Conservation (phyloP, 2,113 vertebrate genomes). For the Echinops telfairi region DNA sequence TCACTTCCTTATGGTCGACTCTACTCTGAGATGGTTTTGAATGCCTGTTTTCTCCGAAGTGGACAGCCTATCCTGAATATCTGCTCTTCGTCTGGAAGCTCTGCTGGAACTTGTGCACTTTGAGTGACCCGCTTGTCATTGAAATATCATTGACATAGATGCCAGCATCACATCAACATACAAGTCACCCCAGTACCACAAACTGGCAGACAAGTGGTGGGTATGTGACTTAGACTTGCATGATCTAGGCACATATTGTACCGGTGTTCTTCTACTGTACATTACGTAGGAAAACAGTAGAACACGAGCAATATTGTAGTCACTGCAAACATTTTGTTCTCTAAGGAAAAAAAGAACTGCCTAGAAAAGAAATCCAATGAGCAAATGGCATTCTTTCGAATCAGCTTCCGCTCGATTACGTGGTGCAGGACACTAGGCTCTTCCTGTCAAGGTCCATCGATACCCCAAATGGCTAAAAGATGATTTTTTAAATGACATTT, state of each 20-base stretch:
- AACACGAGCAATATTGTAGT: conserved; percentile 25
- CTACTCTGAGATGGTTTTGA: too few relatives aligned
- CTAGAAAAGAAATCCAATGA: background rate
- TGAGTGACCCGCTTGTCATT: too few relatives aligned
- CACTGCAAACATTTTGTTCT: background rate
- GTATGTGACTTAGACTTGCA: background rate
- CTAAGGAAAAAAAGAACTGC: background rate
- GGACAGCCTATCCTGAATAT: too few relatives aligned
- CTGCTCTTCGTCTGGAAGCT: too few relatives aligned
- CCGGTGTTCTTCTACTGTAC: background rate
- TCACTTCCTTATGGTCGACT: too few relatives aligned
- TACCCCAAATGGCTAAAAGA: conserved; percentile 40
- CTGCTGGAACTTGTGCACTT: too few relatives aligned
- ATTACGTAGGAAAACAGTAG: background rate
- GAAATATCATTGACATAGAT: too few relatives aligned
- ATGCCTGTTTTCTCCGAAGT: too few relatives aligned
- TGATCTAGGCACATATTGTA: background rate
- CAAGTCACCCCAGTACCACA: too few relatives aligned
- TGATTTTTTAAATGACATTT: background rate
- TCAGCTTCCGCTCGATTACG: background rate
- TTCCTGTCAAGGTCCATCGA: conserved; percentile 16
- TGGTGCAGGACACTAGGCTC: background rate
- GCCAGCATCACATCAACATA: too few relatives aligned
- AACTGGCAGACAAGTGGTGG: too few relatives aligned
- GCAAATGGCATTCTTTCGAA: conserved; percentile 13